These are phyloP conservation scores for Oryzias melastigma DNA, from an alignment of 2,113 vertebrate genomes.

Conservation along the genomic window DNA sequence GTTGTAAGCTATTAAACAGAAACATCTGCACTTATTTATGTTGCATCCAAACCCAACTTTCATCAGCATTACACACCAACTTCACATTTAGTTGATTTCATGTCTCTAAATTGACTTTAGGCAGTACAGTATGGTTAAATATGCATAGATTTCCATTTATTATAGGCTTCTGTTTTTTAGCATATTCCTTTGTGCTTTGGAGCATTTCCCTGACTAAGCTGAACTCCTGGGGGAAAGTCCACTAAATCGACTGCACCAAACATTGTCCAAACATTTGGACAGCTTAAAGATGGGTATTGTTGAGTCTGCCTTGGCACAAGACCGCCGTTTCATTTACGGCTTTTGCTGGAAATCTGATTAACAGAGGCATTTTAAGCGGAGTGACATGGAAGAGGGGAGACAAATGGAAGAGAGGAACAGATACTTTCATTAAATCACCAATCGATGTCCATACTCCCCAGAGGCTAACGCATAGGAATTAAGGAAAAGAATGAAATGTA, in stretches of 20 bases:
- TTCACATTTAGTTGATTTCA: too few relatives aligned
- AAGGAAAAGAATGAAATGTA: conserved; percentile 69
- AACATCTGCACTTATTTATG: too few relatives aligned
- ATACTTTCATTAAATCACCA: conserved; percentile 78
- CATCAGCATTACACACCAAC: too few relatives aligned
- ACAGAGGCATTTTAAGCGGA: conserved; percentile 75
- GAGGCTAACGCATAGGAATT: conserved; percentile 58
- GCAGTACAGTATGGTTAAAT: neutral
- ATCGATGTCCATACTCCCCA: conserved; percentile 72
- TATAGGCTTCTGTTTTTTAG: neutral
- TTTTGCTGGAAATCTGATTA: conserved; percentile 80
- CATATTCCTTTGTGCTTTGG: neutral
- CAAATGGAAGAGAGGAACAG: conserved; percentile 66
- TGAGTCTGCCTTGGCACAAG: conserved; percentile 61
- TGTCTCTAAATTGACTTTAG: too few relatives aligned
- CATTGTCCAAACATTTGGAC: conserved; percentile 14
- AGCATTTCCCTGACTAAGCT: conserved; percentile 1
- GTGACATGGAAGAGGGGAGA: conserved; percentile 71
- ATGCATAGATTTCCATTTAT: neutral
- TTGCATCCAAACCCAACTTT: too few relatives aligned
- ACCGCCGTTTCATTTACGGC: conserved; percentile 69
- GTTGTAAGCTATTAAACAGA: too few relatives aligned
- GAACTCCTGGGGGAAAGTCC: neutral
- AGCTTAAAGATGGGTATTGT: conserved; percentile 25
- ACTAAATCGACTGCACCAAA: conserved; percentile 8